phyloP scores from a whole-genome alignment of 2,797 vertebrate genomes.

The Rhodeus uyekii region DNA sequence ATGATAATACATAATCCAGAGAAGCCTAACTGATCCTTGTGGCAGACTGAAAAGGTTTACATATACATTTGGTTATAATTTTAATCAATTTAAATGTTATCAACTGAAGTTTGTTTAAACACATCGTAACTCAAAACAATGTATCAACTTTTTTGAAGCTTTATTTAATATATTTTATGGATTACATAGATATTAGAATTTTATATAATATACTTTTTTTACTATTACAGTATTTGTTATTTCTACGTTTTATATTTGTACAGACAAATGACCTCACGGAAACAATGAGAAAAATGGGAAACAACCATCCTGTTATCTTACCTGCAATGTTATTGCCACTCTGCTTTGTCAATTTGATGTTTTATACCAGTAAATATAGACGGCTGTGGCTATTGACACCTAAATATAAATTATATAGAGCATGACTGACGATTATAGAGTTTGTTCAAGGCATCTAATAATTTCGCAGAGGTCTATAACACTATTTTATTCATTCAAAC shows the following conservation, averaged over 20 bases:
- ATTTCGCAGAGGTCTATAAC: neutral
- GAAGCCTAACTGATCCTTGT: no score
- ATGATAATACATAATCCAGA: no score
- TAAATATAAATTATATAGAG: neutral
- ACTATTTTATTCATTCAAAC: neutral
- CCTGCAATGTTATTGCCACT: conserved; percentile 21
- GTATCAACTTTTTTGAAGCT: no score
- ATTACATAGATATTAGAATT: no score
- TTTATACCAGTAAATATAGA: conserved; percentile 24
- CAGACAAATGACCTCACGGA: neutral
- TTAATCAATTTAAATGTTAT: no score
- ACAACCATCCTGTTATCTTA: neutral
- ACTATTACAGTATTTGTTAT: neutral
- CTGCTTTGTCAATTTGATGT: neutral
- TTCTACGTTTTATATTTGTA: no score
- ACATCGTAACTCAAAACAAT: no score
- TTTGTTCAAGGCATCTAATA: neutral
- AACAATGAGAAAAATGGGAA: neutral
- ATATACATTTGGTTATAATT: no score
- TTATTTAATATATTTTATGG: no score
- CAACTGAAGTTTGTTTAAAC: no score
- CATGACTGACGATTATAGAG: neutral
- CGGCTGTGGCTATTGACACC: neutral
- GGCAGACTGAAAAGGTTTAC: no score
- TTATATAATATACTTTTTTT: neutral